Percentiles rank a stretch among this genome's conserved stretches.
Evolutionary conservation across 2,113 vertebrate genomes (phyloP).

Genomic region (Apteryx mantelli): DNA sequence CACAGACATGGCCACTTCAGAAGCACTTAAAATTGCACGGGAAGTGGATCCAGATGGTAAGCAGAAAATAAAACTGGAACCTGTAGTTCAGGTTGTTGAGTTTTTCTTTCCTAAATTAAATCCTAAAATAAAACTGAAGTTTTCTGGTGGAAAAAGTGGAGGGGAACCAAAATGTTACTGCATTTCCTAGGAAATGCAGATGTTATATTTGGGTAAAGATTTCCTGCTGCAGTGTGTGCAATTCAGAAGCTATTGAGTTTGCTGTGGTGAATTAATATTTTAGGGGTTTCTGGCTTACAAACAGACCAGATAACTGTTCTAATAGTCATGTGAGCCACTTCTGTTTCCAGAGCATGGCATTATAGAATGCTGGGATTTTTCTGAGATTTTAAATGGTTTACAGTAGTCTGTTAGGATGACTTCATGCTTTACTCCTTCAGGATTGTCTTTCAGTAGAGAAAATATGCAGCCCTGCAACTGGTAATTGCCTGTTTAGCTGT

Average conservation of each 20-base stretch:
- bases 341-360: neutral
- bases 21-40: slow-evolving; percentile 95
- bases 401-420: neutral
- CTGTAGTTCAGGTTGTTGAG: neutral
- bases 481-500: neutral
- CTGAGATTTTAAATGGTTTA: neutral
- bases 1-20: slow-evolving; percentile 98
- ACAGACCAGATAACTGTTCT: neutral
- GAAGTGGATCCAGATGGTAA: slow-evolving; percentile 97
- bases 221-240: neutral
- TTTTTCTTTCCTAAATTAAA: neutral
- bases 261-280: neutral
- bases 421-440: neutral
- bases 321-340: neutral
- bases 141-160: neutral
- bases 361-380: neutral
- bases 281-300: neutral
- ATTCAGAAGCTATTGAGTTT: neutral
- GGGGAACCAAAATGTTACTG: neutral
- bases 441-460: neutral
- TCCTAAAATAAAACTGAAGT: neutral
- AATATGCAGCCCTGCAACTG: neutral
- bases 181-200: neutral
- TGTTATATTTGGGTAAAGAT: neutral
- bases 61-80: neutral